Base-by-base conservation (phyloP, 2,797 vertebrate genomes). In the Enteromius anoplus region DNA sequence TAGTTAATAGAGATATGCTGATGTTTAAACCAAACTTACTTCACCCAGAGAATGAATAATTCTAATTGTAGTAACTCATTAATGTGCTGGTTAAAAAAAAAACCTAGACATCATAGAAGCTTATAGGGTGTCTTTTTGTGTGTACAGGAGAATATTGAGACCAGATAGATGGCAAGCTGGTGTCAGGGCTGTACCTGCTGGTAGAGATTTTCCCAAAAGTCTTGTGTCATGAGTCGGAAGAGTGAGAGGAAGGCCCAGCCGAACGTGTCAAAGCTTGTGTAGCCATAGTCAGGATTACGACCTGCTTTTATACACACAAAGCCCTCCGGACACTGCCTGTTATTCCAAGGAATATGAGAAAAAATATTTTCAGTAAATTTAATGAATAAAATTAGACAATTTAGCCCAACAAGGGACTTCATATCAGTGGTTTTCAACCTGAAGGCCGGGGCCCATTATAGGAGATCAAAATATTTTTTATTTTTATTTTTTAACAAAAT, bases 191-290 rank as follows among this genome's bases (percentile, higher is more conserved):
- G 19, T 55, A 99, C 98, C 97, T 98, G 95, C 88, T 98, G 97
- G 89, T 98, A 99, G 88, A 99, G 97, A 91, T 97, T 97, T 91
- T 99, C 98, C 98, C 97, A 99, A 91, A 82, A 98, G 93, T 99
- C 98, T 93, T 99, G 98, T 86, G 98, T 99, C 98, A 99, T 99
- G 89, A 99, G 95, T 60, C 98, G 94, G 94, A 99, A 99, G 88
- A 99, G 93, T 12, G 98, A 98, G 84, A 99, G 95, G 92, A 99
- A 99, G 15, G 98, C 98, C 98, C 98, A 99, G 92, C 97, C 95
- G 92, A 99, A 99, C 49, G 96, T 96, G 90, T 99, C 98, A 84
- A 99, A 99, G 91, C 97, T 99, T 69, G 98, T 99, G 89, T 99
- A 99, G 92, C 95, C 97, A 37, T 97, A 99, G 93, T 99, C 93